Evolutionary conservation across 1,140 invertebrate species (phyloP).

Genomic region (Drosophila suzukii): DNA sequence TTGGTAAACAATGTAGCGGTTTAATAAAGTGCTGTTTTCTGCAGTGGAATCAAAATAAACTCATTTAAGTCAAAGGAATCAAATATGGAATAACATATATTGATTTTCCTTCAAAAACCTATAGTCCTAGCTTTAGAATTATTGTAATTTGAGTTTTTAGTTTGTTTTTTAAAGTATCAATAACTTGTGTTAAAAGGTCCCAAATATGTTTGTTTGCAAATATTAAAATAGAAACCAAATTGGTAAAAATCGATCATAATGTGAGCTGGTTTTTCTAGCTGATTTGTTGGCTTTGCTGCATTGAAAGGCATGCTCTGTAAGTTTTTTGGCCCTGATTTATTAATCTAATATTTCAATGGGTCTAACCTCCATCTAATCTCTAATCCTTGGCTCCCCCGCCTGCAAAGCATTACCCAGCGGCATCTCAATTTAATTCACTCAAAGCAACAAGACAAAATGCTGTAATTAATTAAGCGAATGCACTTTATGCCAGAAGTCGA

Average conservation of each 20-base stretch:
- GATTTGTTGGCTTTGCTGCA: neutral
- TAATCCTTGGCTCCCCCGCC: neutral
- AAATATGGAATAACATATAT: too few relatives aligned
- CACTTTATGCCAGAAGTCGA: slow-evolving; percentile 53
- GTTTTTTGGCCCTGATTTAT: neutral
- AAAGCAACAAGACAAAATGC: slow-evolving; percentile 61
- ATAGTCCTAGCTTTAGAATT: too few relatives aligned
- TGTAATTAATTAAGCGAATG: slow-evolving; percentile 73
- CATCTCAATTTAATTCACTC: slow-evolving; percentile 35
- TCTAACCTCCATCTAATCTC: too few relatives aligned
- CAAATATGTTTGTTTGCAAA: too few relatives aligned
- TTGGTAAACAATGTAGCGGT: slow-evolving; percentile 13
- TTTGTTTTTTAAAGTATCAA: too few relatives aligned
- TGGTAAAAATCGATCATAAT: too few relatives aligned
- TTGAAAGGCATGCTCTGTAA: neutral
- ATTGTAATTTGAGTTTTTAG: too few relatives aligned
- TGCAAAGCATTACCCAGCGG: neutral
- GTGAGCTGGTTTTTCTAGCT: neutral
- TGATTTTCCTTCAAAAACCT: too few relatives aligned
- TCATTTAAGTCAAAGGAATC: neutral
- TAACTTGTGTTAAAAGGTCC: too few relatives aligned
- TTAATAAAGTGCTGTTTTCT: slow-evolving; percentile 11
- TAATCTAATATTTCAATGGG: slow-evolving; percentile 15
- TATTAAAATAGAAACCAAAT: too few relatives aligned
- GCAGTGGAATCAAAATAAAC: neutral